A percentile compares a stretch with the other conserved stretches of the same genome.
Conservation (phyloP, 2,113 vertebrate species). For the Hemichromis elongatus region DNA sequence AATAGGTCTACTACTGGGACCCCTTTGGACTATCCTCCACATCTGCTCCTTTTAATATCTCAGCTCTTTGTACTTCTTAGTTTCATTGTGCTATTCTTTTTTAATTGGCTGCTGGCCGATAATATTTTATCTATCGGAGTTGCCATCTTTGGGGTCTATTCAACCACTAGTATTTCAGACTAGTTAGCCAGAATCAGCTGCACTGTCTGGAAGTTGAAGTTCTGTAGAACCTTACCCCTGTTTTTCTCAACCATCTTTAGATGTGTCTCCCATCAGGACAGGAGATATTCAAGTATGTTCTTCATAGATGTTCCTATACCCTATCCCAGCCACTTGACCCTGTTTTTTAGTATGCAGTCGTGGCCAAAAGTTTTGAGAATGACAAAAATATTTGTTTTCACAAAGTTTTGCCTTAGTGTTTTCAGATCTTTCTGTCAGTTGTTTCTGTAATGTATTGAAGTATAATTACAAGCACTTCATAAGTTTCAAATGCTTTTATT, state of each 20-base stretch:
- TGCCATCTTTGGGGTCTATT: background rate
- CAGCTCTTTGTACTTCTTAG: background rate
- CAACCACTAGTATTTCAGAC: background rate
- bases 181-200: background rate
- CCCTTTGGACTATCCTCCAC: background rate
- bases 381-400: too few relatives aligned
- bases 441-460: too few relatives aligned
- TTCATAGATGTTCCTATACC: too few relatives aligned
- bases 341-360: too few relatives aligned
- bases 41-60: background rate
- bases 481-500: too few relatives aligned
- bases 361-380: too few relatives aligned
- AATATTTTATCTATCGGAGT: background rate
- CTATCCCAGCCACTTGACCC: too few relatives aligned
- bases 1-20: background rate
- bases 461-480: too few relatives aligned
- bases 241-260: background rate
- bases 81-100: background rate
- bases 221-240: background rate
- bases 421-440: too few relatives aligned
- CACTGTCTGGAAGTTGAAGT: background rate
- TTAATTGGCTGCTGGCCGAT: background rate
- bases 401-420: too few relatives aligned
- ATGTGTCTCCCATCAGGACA: background rate
- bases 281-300: background rate